Percentiles rank a stretch among this genome's conserved stretches.
phyloP scores from a whole-genome alignment of 1,140 invertebrate species.

The Scaptomyza graminum region DNA sequence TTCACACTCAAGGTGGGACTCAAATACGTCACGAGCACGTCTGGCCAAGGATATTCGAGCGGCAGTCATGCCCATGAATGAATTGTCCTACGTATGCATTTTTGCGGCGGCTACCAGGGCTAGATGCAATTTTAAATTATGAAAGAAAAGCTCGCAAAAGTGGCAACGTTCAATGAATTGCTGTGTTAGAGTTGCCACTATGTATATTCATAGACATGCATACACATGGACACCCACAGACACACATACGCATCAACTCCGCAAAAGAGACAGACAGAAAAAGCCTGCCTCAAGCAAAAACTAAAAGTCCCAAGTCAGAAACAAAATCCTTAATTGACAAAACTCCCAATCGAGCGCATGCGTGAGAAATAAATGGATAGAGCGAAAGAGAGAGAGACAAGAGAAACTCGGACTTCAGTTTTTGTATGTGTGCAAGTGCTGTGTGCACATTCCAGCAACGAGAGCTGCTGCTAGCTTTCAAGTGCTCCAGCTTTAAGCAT shows the following conservation, averaged over 20 bases:
- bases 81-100: conserved; percentile 1
- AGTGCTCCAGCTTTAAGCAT: conserved; percentile 25
- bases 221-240: not conserved
- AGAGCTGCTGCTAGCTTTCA: conserved; percentile 19
- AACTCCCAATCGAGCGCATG: conserved; percentile 69
- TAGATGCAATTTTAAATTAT: conserved; percentile 11
- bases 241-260: conserved; percentile 30
- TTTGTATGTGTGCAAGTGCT: conserved; percentile 32
- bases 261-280: conserved; percentile 12
- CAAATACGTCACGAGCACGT: conserved; percentile 40
- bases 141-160: conserved; percentile 14
- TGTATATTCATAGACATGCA: not conserved
- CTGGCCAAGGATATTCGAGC: conserved; percentile 45
- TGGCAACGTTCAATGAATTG: conserved; percentile 34
- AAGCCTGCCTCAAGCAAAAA: conserved; percentile 77
- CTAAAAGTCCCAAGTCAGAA: conserved; percentile 68
- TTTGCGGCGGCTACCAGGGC: conserved; percentile 6
- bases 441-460: conserved; percentile 40
- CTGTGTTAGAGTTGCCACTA: conserved; percentile 30
- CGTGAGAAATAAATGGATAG: conserved; percentile 49
- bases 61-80: conserved; percentile 39
- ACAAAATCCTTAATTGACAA: conserved; percentile 59
- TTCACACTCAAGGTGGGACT: conserved; percentile 43
- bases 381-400: conserved; percentile 10
- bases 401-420: conserved; percentile 39